Percentiles rank a stretch among this genome's conserved stretches.
Conservation (phyloP, 35 echinoderm and acorn worm genomes). For the Eucidaris tribuloides region DNA sequence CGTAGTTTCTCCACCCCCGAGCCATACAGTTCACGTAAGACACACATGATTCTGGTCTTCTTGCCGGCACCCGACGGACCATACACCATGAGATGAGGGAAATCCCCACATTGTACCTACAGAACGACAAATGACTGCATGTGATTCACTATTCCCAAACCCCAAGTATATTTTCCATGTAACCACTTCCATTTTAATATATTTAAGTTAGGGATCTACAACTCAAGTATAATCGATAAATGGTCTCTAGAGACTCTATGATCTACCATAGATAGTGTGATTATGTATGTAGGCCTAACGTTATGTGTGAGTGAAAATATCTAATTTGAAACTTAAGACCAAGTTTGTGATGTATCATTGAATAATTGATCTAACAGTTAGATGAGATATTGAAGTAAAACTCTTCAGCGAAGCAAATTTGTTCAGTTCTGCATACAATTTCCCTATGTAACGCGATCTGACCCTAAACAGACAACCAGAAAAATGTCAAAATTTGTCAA, state of each 20-base stretch:
- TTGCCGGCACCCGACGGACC: constrained; percentile 96
- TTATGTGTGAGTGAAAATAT: no score
- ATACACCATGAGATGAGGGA: constrained; percentile 96
- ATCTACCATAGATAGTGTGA: not conserved
- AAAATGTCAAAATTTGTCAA: no score
- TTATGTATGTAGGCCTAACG: not conserved
- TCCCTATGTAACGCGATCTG: no score
- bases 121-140: not conserved
- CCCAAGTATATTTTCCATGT: not conserved
- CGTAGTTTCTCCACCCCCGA: constrained; percentile 84
- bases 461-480: no score
- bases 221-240: not conserved
- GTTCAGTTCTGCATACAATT: no score
- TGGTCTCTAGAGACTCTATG: no score
- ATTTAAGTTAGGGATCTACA: not conserved
- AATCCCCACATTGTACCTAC: constrained; percentile 89
- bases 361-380: no score
- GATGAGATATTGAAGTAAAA: no score
- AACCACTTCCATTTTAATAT: not conserved
- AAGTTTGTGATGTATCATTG: no score
- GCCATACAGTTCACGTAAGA: constrained; percentile 83
- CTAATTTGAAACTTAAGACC: no score
- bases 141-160: not conserved
- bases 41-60: constrained; percentile 97
- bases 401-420: no score